Conservation (phyloP, 2,113 vertebrate genomes). For the Tenebrosternarchus preto region DNA sequence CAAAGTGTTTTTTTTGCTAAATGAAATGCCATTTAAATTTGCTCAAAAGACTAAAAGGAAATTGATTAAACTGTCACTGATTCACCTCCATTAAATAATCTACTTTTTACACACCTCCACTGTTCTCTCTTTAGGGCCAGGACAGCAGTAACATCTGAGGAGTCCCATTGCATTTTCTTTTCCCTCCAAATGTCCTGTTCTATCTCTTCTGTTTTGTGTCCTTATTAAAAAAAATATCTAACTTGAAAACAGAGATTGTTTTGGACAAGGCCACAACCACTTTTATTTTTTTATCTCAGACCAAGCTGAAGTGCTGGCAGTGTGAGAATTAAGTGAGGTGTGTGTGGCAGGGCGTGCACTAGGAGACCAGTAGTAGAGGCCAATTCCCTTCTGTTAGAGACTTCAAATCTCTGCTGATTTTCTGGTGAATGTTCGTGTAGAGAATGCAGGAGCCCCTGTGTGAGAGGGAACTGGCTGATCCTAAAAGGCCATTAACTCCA, state of each 20-base stretch:
- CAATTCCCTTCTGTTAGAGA: slow-evolving; percentile 21
- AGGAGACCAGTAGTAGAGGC: slow-evolving; percentile 9
- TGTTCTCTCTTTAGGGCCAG: not conserved
- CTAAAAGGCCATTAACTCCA: slow-evolving; percentile 70
- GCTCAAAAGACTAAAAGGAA: slow-evolving; percentile 19
- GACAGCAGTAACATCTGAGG: slow-evolving; percentile 4
- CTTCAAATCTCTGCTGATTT: too few relatives aligned
- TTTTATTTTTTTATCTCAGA: slow-evolving; percentile 30
- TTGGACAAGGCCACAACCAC: slow-evolving; percentile 43
- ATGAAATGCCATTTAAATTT: slow-evolving; percentile 10
- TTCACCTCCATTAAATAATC: slow-evolving; percentile 1
- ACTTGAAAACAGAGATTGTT: slow-evolving; percentile 39
- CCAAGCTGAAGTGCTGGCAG: slow-evolving; percentile 8
- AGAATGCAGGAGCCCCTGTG: slow-evolving; percentile 65
- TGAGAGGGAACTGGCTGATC: slow-evolving; percentile 48
- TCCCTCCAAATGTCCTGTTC: slow-evolving; percentile 6
- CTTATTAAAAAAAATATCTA: slow-evolving; percentile 45
- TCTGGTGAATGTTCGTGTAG: slow-evolving; percentile 14
- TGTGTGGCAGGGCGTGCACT: slow-evolving; percentile 40
- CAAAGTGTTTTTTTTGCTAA: slow-evolving; percentile 25
- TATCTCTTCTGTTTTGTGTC: slow-evolving; percentile 27
- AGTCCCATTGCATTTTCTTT: slow-evolving; percentile 23
- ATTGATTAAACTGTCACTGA: not conserved
- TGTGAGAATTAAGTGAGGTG: slow-evolving; percentile 18
- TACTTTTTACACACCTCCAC: not conserved